Evolutionary conservation across 2,888 invertebrate species (phyloP).

Genomic region (Phania funesta): DNA sequence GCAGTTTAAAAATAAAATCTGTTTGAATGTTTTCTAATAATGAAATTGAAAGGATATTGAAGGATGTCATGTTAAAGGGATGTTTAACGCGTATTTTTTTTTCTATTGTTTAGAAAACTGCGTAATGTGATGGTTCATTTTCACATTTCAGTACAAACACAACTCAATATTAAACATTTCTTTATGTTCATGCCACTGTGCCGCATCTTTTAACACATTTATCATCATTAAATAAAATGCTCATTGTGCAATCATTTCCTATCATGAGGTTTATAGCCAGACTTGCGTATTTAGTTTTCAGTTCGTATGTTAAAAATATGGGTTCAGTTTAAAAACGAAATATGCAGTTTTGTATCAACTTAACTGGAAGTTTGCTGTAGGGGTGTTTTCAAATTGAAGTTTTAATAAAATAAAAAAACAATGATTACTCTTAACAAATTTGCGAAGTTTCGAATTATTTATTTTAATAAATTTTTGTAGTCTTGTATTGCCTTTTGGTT

Average conservation of each 20-base stretch:
- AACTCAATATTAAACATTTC: conserved; percentile 6
- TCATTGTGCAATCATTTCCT: conserved; percentile 26
- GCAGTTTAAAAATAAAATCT: conserved; percentile 10
- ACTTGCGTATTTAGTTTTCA: neutral
- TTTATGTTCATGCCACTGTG: neutral
- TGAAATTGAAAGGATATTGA: conserved; percentile 48
- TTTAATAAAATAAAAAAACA: too few relatives aligned
- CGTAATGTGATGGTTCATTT: conserved; percentile 40
- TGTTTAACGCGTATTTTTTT: conserved; percentile 27
- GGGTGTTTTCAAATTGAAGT: too few relatives aligned
- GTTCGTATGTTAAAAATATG: neutral
- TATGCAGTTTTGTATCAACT: neutral
- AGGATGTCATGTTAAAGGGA: conserved; percentile 43
- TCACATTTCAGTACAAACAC: conserved; percentile 35
- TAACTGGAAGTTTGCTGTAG: neutral
- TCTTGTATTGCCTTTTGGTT: neutral
- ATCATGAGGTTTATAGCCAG: conserved; percentile 6
- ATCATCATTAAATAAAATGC: conserved; percentile 57
- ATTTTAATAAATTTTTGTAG: too few relatives aligned
- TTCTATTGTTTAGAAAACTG: conserved; percentile 30
- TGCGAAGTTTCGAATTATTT: too few relatives aligned
- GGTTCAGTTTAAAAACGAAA: neutral
- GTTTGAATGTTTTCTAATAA: neutral
- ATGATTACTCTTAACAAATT: too few relatives aligned
- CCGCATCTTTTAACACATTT: conserved; percentile 42